Evolutionary conservation across 2,113 vertebrate genomes (phyloP).

Genomic region (Lepidothrix coronata): DNA sequence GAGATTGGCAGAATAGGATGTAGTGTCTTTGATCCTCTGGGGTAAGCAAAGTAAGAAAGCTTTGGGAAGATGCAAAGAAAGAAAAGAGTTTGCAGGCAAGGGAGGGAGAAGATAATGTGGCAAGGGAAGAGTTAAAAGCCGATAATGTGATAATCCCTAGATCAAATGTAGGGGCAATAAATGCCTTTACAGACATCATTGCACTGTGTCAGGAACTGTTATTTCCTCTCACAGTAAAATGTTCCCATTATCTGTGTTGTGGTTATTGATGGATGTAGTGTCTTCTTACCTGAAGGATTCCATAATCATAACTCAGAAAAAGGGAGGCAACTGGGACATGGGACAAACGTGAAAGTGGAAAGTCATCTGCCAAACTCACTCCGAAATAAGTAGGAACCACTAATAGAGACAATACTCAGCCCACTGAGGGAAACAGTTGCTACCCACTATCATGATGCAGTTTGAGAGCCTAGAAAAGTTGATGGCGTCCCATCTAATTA

Average conservation of each 20-base stretch:
- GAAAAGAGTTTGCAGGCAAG: not conserved
- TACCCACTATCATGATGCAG: not conserved
- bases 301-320: not conserved
- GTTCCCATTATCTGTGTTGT: not conserved
- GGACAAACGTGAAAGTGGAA: not conserved
- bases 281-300: not conserved
- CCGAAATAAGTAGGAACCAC: not conserved
- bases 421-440: not conserved
- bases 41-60: not conserved
- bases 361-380: not conserved
- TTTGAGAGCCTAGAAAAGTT: constrained; percentile 13
- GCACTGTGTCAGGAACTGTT: not conserved
- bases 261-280: not conserved
- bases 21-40: not conserved
- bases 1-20: not conserved
- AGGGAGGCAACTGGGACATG: not conserved
- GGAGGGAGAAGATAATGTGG: not conserved
- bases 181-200: not conserved
- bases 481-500: constrained; percentile 14
- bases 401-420: not conserved
- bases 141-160: not conserved
- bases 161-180: not conserved
- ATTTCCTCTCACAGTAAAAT: not conserved
- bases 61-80: not conserved
- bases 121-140: not conserved